Conservation (phyloP, 2,888 invertebrate genomes). For the Leptinotarsa haldemani region DNA sequence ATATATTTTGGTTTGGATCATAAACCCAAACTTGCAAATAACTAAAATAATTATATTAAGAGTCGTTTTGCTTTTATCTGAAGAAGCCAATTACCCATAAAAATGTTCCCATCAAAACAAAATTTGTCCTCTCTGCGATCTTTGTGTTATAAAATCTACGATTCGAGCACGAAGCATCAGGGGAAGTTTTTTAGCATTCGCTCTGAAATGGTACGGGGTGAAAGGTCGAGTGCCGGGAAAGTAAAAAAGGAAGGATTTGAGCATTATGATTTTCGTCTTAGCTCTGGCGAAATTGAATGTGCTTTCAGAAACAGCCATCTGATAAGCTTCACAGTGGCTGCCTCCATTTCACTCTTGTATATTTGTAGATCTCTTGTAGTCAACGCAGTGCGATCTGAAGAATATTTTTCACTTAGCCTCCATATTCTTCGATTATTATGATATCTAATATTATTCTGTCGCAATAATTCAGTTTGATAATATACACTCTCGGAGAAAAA, state of each 20-base stretch:
- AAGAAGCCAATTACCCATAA: neutral
- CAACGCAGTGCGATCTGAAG: no score
- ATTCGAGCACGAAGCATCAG: neutral
- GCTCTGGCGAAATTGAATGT: conserved; percentile 2
- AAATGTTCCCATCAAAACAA: conserved; percentile 8
- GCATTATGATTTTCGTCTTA: neutral
- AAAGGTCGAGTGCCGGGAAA: conserved; percentile 9
- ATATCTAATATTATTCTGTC: no score
- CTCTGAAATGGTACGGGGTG: conserved; percentile 1
- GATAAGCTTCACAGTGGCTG: neutral
- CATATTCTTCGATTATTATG: no score
- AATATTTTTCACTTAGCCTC: no score
- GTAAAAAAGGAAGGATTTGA: neutral
- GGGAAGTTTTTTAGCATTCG: conserved; percentile 1
- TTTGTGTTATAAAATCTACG: neutral
- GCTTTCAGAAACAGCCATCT: conserved; percentile 2
- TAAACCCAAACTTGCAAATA: neutral
- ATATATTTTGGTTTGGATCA: neutral
- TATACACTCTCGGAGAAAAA: no score
- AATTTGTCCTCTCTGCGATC: neutral
- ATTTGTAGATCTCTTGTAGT: neutral
- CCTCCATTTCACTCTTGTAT: neutral
- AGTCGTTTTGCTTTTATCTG: neutral
- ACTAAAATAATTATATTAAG: neutral
- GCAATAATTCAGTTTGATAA: no score